Evolutionary conservation across 1,140 invertebrate species (phyloP).

Genomic region (Drosophila pseudoobscura): DNA sequence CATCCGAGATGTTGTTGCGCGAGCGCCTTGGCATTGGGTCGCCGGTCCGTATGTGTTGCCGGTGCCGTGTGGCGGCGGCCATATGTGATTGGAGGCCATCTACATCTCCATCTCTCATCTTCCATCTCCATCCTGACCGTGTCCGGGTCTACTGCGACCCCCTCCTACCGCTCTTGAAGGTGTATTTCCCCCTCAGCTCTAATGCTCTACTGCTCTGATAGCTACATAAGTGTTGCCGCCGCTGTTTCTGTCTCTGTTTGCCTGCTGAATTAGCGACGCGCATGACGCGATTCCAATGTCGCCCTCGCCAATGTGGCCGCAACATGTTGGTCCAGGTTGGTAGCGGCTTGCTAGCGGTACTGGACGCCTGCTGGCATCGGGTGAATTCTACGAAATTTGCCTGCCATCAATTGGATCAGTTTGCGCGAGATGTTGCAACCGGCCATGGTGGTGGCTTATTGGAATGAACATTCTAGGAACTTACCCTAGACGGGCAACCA

Average conservation of each 20-base stretch:
- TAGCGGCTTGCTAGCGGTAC: constrained; percentile 12
- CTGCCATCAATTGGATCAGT: constrained; percentile 50
- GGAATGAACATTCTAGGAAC: constrained; percentile 83
- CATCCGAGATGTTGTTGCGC: constrained; percentile 5
- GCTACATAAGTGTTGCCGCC: not conserved
- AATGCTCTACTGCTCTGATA: too few relatives aligned
- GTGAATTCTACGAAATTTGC: constrained; percentile 82
- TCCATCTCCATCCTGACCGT: constrained; percentile 29
- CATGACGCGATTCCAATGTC: constrained; percentile 74
- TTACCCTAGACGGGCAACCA: constrained; percentile 78
- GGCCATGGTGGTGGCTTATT: constrained; percentile 64
- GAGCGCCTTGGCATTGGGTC: constrained; percentile 40
- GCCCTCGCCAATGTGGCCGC: constrained; percentile 33
- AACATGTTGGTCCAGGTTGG: constrained; percentile 57
- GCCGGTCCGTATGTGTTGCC: constrained; percentile 23
- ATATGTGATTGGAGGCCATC: constrained; percentile 51
- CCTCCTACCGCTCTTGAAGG: not conserved
- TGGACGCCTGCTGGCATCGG: constrained; percentile 75
- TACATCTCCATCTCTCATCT: too few relatives aligned
- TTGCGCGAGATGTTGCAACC: constrained; percentile 62
- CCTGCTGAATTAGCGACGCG: constrained; percentile 73
- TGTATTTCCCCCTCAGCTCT: too few relatives aligned
- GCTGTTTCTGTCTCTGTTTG: constrained; percentile 34
- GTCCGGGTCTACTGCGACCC: constrained; percentile 20
- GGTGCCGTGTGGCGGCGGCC: constrained; percentile 40